Evolutionary conservation across 2,888 invertebrate species (phyloP).

Genomic region (Panzeria rudis): DNA sequence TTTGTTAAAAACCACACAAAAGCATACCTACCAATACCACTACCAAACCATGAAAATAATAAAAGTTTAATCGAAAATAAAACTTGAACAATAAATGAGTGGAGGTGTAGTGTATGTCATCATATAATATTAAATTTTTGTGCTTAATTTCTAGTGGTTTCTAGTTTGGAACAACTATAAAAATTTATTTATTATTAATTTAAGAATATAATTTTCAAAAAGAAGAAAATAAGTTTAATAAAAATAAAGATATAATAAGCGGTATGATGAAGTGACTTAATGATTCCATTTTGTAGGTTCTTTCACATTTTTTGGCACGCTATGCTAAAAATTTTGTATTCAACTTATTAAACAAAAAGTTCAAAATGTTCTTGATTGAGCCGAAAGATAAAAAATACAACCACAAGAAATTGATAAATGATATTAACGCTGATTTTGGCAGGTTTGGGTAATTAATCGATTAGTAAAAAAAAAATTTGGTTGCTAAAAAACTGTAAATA

Average conservation of each 20-base stretch:
- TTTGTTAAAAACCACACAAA: constrained; percentile 41
- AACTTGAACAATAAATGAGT: constrained; percentile 40
- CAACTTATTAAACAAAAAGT: not conserved
- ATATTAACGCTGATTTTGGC: constrained; percentile 45
- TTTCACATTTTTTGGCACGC: not conserved
- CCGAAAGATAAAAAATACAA: not conserved
- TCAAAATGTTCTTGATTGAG: too few species aligned
- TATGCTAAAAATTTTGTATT: not conserved
- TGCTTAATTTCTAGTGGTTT: constrained; percentile 5
- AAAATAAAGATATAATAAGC: constrained; percentile 1
- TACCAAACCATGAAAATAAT: constrained; percentile 24
- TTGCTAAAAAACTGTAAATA: not conserved
- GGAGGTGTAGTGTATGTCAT: constrained; percentile 28
- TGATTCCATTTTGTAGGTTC: constrained; percentile 7
- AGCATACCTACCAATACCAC: constrained; percentile 16
- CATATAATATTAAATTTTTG: constrained; percentile 22
- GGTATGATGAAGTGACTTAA: constrained; percentile 10
- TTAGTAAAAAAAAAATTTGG: not conserved
- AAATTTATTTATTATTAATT: constrained; percentile 56
- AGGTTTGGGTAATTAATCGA: constrained; percentile 16
- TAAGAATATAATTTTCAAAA: too few species aligned
- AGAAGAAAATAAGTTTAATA: not conserved
- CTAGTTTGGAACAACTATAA: constrained; percentile 23
- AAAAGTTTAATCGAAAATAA: constrained; percentile 61
- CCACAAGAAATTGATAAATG: constrained; percentile 8